Conservation (phyloP, 2,113 vertebrate species). For the Mungos mungo region DNA sequence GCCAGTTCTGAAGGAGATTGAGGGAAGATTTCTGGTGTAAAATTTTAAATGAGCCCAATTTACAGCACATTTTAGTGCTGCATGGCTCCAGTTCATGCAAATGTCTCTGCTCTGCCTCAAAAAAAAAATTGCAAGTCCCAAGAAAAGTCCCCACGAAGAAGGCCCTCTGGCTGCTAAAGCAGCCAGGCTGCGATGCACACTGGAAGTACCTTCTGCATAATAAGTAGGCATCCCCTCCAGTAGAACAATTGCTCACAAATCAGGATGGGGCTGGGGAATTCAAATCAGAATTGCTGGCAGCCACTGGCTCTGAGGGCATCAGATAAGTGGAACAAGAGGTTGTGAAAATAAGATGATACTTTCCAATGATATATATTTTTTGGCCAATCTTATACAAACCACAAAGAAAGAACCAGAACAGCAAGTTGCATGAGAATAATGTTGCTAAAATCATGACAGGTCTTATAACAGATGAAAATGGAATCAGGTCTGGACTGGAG, state of each 20-base stretch:
- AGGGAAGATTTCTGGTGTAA: background rate
- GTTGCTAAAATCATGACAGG: slow-evolving; percentile 75
- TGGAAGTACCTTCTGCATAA: slow-evolving; percentile 19
- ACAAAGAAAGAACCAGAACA: slow-evolving; percentile 72
- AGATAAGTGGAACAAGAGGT: slow-evolving; percentile 40
- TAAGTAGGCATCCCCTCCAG: slow-evolving; percentile 19
- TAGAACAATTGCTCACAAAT: slow-evolving; percentile 53
- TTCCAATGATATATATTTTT: background rate
- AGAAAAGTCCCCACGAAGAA: background rate
- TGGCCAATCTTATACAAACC: slow-evolving; percentile 71
- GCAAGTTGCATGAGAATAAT: slow-evolving; percentile 55
- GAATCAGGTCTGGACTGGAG: slow-evolving; percentile 54
- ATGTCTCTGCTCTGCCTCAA: slow-evolving; percentile 12
- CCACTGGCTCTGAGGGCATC: slow-evolving; percentile 46
- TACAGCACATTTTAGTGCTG: background rate
- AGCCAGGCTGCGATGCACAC: background rate
- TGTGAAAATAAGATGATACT: slow-evolving; percentile 66
- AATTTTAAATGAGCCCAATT: background rate
- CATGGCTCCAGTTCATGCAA: background rate
- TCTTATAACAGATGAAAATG: slow-evolving; percentile 59
- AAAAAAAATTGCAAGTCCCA: background rate
- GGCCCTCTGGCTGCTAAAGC: background rate
- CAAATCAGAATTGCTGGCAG: slow-evolving; percentile 57
- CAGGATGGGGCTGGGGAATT: background rate
- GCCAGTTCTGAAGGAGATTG: background rate